Conservation (phyloP, 2,888 invertebrate genomes). For the Ephialtes manifestator region DNA sequence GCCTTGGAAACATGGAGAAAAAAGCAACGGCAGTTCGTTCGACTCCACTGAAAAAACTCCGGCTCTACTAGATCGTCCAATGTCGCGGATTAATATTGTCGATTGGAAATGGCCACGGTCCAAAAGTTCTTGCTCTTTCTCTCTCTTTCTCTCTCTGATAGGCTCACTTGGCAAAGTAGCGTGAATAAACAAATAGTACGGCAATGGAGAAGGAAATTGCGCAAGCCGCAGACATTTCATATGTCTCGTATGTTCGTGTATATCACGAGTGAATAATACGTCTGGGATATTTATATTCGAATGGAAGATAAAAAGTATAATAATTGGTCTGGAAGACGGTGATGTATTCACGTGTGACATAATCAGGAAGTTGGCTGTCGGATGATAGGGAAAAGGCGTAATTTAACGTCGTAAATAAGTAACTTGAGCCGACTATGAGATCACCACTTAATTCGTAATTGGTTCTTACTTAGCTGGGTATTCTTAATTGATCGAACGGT, state of each 20-base stretch:
- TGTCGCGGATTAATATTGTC: constrained; percentile 67
- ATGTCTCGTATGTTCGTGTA: neutral
- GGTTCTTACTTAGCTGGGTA: constrained; percentile 73
- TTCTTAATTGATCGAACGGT: constrained; percentile 79
- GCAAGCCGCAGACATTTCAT: neutral
- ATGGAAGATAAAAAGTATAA: constrained; percentile 33
- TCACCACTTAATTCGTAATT: constrained; percentile 75
- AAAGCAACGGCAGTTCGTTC: neutral
- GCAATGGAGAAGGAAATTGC: constrained; percentile 24
- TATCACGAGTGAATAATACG: constrained; percentile 22
- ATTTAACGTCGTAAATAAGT: constrained; percentile 80
- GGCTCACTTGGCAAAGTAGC: constrained; percentile 11
- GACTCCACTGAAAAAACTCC: neutral
- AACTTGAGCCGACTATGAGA: constrained; percentile 72
- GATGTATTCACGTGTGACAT: constrained; percentile 5
- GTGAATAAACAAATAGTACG: constrained; percentile 22
- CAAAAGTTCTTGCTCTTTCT: constrained; percentile 48
- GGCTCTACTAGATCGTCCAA: constrained; percentile 49
- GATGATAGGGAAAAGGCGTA: constrained; percentile 70
- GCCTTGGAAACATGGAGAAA: constrained; percentile 13
- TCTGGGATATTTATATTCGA: constrained; percentile 17
- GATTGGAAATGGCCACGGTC: constrained; percentile 69
- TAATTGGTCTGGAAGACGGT: constrained; percentile 37
- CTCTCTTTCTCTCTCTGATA: neutral
- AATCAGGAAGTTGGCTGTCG: neutral